These are phyloP conservation scores for Drosophila pseudotakahashii DNA, from an alignment of 2,888 invertebrate species.

Conservation along the genomic window DNA sequence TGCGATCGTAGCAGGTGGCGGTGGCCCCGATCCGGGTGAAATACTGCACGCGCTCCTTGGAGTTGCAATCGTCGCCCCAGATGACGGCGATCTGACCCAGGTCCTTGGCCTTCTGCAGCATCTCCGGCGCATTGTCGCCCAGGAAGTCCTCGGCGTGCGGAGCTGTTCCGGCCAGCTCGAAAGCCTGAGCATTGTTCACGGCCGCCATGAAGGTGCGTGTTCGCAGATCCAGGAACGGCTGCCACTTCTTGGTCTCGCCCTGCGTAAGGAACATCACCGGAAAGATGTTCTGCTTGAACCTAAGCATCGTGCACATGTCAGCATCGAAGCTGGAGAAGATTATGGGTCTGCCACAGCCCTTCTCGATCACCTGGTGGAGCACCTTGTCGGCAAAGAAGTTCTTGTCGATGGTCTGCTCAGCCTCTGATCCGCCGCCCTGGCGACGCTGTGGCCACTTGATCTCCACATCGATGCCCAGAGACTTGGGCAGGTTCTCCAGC, in stretches of 20 bases:
- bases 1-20: conserved; percentile 97
- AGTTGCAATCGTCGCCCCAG: conserved; percentile 98
- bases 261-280: conserved; percentile 94
- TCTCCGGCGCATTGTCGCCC: conserved; percentile 88
- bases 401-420: conserved; percentile 93
- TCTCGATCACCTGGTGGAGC: conserved; percentile 91
- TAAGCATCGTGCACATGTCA: conserved; percentile 96
- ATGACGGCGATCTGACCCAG: conserved; percentile 95
- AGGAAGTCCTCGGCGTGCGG: conserved; percentile 96
- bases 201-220: conserved; percentile 92
- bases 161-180: conserved; percentile 94
- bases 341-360: conserved; percentile 92
- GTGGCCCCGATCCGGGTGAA: conserved; percentile 95
- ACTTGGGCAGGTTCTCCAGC: conserved; percentile 91
- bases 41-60: conserved; percentile 91
- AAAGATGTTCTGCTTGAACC: conserved; percentile 97
- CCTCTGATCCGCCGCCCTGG: conserved; percentile 92
- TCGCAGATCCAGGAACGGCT: conserved; percentile 92
- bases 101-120: conserved; percentile 89
- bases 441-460: conserved; percentile 98
- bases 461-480: conserved; percentile 98
- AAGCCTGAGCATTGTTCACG: conserved; percentile 91
- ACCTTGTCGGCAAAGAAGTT: conserved; percentile 95
- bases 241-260: conserved; percentile 83
- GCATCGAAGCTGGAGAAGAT: conserved; percentile 98